Base-by-base conservation (phyloP, 1,140 invertebrate genomes). In the Apocrypta bakeri region DNA sequence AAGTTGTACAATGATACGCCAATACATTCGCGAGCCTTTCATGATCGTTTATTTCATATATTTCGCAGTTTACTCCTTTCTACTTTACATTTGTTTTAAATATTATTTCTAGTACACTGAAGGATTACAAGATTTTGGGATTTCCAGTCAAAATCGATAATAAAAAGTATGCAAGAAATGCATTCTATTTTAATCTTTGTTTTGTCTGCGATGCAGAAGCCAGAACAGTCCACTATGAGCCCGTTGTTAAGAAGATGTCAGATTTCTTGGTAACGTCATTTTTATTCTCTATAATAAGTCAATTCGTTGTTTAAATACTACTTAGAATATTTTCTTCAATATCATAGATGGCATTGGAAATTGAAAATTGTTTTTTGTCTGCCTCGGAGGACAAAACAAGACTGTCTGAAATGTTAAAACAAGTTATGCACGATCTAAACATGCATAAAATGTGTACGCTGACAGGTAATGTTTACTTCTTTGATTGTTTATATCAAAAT, bases 161-260 rank as follows among this genome's bases (percentile, higher is more conserved):
- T 88, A 94, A 96, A 73, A 97, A 97, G 87, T 99, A 99, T 93
- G 95, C 95, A n/a, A 93, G 98, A 83, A 99, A 99, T 93, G 96
- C 97, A 33, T 96, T 98, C 86, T 96, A 98, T 77, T 99, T 99
- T 90, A 99, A 99, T 92, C 90, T 99, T 3, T 99, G 98, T 90
- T 98, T 99, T 91, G 97, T 99, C 0, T 99, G 97, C 89, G 96
- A 98, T 87, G 95, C 95, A 42, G 95, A 95, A 92, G 95, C 97
- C 0, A 94, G 97, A 76, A 98, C 97, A 21, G 96, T 97, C 1
- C 97, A 98, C 87, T 99, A 98, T 93, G 98, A 99, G 90, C 95
- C 96, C 0, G 96, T 98, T 66, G 96, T 99, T 0, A 98, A 97
- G 86, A 98, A 99, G 89, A 94, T 99, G 69, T 97, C 97, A 0